Conservation (phyloP, 2,113 vertebrate genomes). For the Synodontis membranacea region DNA sequence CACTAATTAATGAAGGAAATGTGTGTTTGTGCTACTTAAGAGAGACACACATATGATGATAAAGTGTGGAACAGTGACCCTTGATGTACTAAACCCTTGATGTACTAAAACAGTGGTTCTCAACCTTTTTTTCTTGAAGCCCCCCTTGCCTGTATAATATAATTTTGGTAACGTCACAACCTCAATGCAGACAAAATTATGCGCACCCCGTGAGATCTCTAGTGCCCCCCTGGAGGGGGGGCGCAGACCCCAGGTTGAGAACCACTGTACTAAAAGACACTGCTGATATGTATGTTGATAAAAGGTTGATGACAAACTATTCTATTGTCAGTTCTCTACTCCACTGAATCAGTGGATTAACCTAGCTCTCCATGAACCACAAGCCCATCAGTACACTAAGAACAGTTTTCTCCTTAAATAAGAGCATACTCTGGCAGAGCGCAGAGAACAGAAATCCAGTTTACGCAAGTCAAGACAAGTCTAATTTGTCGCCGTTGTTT, state of each 20-base stretch:
- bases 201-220: too few species aligned
- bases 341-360: background rate
- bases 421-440: background rate
- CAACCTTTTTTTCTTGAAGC: too few species aligned
- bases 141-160: too few species aligned
- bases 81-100: too few species aligned
- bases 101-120: too few species aligned
- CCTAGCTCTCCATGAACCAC: background rate
- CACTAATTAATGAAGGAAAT: constrained; percentile 16
- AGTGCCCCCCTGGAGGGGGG: too few species aligned
- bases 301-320: background rate
- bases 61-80: background rate
- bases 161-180: too few species aligned
- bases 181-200: too few species aligned
- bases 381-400: constrained; percentile 9
- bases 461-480: background rate
- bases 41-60: background rate
- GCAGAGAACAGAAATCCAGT: background rate
- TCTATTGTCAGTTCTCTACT: background rate
- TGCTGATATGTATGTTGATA: background rate
- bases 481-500: background rate
- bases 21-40: background rate
- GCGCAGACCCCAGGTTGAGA: too few species aligned
- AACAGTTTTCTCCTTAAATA: constrained; percentile 10
- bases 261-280: background rate